Evolutionary conservation across 2,113 vertebrate species (phyloP), one percentile per base, ranked within the genome.

Genomic region (Genyomyrus donnyi): DNA sequence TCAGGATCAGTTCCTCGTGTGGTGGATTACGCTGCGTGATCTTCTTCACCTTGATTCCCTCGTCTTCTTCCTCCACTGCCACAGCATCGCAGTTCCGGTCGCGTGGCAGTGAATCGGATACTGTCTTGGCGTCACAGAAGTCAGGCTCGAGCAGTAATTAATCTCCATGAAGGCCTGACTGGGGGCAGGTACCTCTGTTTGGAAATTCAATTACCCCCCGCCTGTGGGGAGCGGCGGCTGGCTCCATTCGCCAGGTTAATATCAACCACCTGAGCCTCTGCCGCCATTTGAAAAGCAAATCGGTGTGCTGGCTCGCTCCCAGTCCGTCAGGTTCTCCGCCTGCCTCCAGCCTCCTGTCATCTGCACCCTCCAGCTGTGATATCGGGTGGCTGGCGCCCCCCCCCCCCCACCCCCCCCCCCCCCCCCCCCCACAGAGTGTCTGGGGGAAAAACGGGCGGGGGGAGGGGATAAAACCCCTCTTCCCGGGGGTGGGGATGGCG

Each of bases 191-290:
- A 97, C 96, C 96, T 97, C 95, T 97, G 97, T 96, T 96, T 95
- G 93, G 96, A 98, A 91, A 97, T 97, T 95, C 95, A 96, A 97
- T 97, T 97, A 96, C 94, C 94, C 95, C 96, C 97, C 96, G 62
- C 91, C 96, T 95, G 96, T 91, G 94, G 94, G 94, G 62, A 74
- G 58, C 2, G 42, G 2, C 1, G 24, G n/a, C 35, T 2, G 53
- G 27, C 35, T 62, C 62, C 62, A 74, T 49, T 88, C 42, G 96
- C 93, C 96, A 98, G 97, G 97, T 97, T 97, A 96, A 97, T 97
- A 98, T 98, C 96, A 97, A 97, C 96, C 98, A 99, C 97, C 98
- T 98, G 97, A 98, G 97, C 96, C 97, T 91, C 88, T 93, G 96
- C 95, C 95, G 95, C 96, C 93, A 92, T 96, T 96, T 95, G 93